Percentiles rank a stretch among this genome's conserved stretches.
phyloP scores from a whole-genome alignment of 2,797 vertebrate species.

The Acanthurus tractus region DNA sequence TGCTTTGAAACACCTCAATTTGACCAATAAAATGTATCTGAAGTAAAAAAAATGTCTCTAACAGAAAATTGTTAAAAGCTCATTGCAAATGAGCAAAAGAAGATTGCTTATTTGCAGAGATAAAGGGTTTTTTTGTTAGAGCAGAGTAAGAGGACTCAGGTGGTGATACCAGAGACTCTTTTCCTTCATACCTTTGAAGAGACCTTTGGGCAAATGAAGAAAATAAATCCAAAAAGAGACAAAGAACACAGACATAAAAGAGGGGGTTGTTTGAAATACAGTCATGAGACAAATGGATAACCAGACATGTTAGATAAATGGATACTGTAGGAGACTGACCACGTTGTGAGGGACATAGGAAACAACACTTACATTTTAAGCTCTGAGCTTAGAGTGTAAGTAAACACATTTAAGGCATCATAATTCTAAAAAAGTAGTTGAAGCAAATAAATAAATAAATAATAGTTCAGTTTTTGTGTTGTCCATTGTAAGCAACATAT shows the following conservation, averaged over 20 bases:
- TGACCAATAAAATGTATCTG: conserved; percentile 7
- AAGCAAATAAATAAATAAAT: background rate
- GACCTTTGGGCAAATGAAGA: conserved; percentile 84
- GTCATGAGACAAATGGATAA: conserved; percentile 62
- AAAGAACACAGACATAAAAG: conserved; percentile 78
- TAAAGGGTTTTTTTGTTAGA: background rate
- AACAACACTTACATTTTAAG: conserved; percentile 10
- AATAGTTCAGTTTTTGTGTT: background rate
- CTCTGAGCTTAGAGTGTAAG: no score
- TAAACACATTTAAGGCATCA: background rate
- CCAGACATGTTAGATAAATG: conserved; percentile 35
- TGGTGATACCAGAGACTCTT: conserved; percentile 24
- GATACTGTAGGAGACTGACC: conserved; percentile 2
- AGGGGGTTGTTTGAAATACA: conserved; percentile 75
- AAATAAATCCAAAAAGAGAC: conserved; percentile 65
- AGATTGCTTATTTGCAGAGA: no score
- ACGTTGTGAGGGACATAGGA: background rate
- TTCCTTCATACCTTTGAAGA: conserved; percentile 87
- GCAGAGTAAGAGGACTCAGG: conserved; percentile 31
- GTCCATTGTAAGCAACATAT: conserved; percentile 10
- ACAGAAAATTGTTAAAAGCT: conserved; percentile 64
- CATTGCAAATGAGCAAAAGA: conserved; percentile 39
- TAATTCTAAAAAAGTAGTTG: background rate
- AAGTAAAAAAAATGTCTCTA: background rate
- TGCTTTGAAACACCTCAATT: background rate